Conservation (phyloP, 2,113 vertebrate species). For the Callithrix jacchus region DNA sequence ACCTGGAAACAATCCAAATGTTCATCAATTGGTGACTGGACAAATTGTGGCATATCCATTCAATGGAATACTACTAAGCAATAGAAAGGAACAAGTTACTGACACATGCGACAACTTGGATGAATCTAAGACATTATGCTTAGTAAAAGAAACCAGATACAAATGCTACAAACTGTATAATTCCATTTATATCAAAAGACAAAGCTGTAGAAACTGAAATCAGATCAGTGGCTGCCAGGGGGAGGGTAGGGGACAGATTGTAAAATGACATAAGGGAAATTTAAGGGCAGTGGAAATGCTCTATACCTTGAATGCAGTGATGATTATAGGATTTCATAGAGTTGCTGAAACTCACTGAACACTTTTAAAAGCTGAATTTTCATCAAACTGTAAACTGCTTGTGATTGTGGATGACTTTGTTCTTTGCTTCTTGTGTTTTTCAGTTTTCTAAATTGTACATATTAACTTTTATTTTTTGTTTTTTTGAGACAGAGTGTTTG, state of each 20-base stretch:
- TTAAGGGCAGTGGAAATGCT: neutral
- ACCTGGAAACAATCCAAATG: neutral
- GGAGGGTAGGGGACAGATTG: neutral
- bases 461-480: too few relatives aligned
- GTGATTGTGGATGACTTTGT: too few relatives aligned
- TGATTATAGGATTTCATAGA: neutral
- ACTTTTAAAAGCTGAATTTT: constrained; percentile 22
- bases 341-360: neutral
- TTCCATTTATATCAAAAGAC: constrained; percentile 6
- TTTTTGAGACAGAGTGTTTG: too few relatives aligned
- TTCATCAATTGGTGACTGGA: neutral
- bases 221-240: neutral
- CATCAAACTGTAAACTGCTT: too few relatives aligned
- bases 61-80: neutral
- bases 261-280: neutral
- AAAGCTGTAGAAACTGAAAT: constrained; percentile 14
- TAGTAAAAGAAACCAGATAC: neutral
- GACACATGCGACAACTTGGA: neutral
- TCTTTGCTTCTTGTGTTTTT: too few relatives aligned
- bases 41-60: neutral
- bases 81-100: neutral
- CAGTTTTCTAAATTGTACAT: too few relatives aligned
- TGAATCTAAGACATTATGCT: neutral
- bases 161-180: neutral
- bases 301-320: neutral